A percentile compares a stretch with the other conserved stretches of the same genome.
Evolutionary conservation across 2,888 invertebrate genomes (phyloP).

Genomic region (Rhagonycha fulva): DNA sequence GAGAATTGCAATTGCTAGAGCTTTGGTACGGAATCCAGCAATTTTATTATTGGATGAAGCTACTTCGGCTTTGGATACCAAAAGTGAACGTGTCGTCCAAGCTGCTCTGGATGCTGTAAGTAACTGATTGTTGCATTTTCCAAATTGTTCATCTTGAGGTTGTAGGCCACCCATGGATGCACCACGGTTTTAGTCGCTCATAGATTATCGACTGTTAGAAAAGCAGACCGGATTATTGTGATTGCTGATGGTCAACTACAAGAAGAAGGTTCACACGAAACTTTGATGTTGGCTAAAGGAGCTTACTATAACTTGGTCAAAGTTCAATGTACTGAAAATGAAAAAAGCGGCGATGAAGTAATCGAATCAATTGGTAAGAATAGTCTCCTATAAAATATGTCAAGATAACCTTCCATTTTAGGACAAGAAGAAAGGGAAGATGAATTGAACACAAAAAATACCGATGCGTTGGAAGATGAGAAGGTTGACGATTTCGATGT

Average conservation of each 20-base stretch:
- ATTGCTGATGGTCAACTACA: constrained; percentile 69
- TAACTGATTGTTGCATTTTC: background rate
- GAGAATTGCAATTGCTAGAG: too few species aligned
- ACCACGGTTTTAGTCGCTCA: constrained; percentile 83
- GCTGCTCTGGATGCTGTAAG: background rate
- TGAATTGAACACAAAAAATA: background rate
- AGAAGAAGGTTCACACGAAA: constrained; percentile 72
- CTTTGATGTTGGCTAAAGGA: constrained; percentile 66
- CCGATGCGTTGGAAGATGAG: background rate
- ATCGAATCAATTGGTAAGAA: too few species aligned
- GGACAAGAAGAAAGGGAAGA: too few species aligned
- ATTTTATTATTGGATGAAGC: too few species aligned
- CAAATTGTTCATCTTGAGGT: background rate
- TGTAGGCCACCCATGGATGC: constrained; percentile 70
- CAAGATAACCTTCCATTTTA: too few species aligned
- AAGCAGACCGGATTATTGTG: constrained; percentile 75
- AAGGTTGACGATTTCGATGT: background rate
- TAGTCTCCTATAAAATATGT: too few species aligned
- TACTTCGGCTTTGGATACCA: too few species aligned
- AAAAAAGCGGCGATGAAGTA: background rate
- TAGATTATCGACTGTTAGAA: constrained; percentile 73
- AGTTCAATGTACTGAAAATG: constrained; percentile 57
- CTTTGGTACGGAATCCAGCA: too few species aligned
- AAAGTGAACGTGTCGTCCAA: too few species aligned
- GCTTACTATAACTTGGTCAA: constrained; percentile 74